Base-by-base conservation (phyloP, 2,888 invertebrate species). In the Pollenia labialis region DNA sequence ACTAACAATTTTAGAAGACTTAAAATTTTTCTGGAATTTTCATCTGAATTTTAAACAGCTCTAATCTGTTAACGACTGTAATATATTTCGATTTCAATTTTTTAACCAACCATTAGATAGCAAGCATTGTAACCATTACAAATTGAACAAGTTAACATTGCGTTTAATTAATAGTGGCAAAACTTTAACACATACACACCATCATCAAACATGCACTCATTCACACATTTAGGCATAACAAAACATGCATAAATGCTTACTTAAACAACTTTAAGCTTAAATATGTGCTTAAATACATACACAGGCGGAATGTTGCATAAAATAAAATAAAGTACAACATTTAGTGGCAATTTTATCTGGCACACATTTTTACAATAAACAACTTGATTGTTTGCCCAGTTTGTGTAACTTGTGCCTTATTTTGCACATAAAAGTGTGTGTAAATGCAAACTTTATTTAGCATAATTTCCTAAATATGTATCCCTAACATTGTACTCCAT, bases 91-190 rank as follows among this genome's bases (percentile, higher is more conserved):
- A 10, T 60, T 60, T n/a, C 23, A n/a, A n/a, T n/a, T 40, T 42
- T 12, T 69, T 76, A 32, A 32, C 32, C 54, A 81, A 56, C 50
- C 85, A 87, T 85, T 82, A 84, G 81, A 81, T 79, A 74, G 56
- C 12, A 18, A 75, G 77, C 77, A 77, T 83, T 83, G 76, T 72
- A 44, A 69, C 71, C 64, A 75, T 23, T 82, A 69, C 85, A 85
- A 88, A 89, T 85, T 88, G 71, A 62, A 85, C 74, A 56, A 77
- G 72, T 83, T 80, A 86, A 83, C 85, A 76, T 82, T 87, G 87
- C 82, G 86, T 87, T 87, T 87, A 87, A 87, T 88, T 88, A 88
- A 88, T 88, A 88, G 84, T 83, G 81, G 48, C 77, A 83, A 68
- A 62, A 82, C 66, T 79, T 81, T 85, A 87, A 84, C 77, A 85